Base-by-base conservation (phyloP, 2,113 vertebrate genomes). In the Ursus arctos region DNA sequence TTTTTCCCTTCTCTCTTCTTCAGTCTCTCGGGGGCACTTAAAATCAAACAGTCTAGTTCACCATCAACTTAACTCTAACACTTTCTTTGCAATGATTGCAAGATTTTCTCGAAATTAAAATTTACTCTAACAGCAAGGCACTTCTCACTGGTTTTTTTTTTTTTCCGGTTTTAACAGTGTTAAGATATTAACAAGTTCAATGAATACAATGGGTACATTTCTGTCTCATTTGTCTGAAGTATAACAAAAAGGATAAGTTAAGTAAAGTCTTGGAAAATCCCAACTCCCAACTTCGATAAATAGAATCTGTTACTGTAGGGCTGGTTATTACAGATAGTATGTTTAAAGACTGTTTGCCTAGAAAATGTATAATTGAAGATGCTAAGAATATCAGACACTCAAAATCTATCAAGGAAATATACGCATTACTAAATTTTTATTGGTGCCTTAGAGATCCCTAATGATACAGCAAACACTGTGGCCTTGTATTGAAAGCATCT, bases 31-130 rank as follows among this genome's bases (percentile, higher is more conserved):
- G 71, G 65, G 59, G 13, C 94, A 28, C 85, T 97, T 95, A 90
- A 93, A 96, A 95, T 97, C 95, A 97, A 97, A 95, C 61, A 97
- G 86, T 88, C 63, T 96, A 57, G 33, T 71, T 97, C 76, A 88
- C 55, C 53, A 94, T 95, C 61, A 94, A 36, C 43, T 94, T 95
- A 94, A 96, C 82, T 71, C 13, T 93, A 93, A 94, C 55, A 95
- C 90, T 95, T 96, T 96, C 51, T 92, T 92, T 94, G 49, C 79
- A 57, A 89, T 90, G 63, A 92, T 24, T 92, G 36, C 81, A 96
- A 88, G 11, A 77, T 85, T n/a, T 95, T 97, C 97, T 94, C 92
- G 97, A 97, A 96, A 83, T 95, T 71, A 91, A 94, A 97, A 97
- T 87, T 51, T 85, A 97, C 94, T 80, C 28, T 21, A 89, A 74